Evolutionary conservation across 2,113 vertebrate genomes (phyloP), one percentile per base, ranked within the genome.

Genomic region (Diadophis punctatus): DNA sequence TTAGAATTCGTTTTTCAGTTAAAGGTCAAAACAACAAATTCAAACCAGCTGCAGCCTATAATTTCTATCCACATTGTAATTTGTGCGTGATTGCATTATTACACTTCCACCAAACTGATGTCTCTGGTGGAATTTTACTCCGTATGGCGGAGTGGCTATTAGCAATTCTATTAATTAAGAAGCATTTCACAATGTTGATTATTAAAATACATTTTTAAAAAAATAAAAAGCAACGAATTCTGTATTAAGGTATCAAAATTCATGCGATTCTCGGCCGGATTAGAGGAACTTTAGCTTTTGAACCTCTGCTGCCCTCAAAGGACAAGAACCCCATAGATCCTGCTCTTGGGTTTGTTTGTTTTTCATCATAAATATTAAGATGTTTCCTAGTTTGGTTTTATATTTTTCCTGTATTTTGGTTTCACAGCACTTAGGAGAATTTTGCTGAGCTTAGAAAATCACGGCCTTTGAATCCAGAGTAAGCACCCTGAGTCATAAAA

Each of bases 21-120:
- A 95, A 93, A 96, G 96, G 96, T 96, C 93, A 95, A 46, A 95
- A 86, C 80, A 53, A 93, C 90, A 96, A 93, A 96, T 95, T 96
- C 95, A 95, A 96, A 93, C 53, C 96, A 96, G 95, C 93, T 60
- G 92, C 94, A 90, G 90, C 88, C 90, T 92, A 91, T 96, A 95
- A 95, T 91, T 91, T 90, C 94, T 93, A 95, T 94, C 95, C 86
- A 90, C 48, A 74, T 23, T 90, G 95, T 93, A 95, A 96, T 94
- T 92, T 95, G 95, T 91, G 74, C 92, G 91, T 56, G 68, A 86
- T 93, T 94, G 94, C 96, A 95, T 96, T 95, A 93, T 88, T 94
- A 80, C 68, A 86, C 87, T 96, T 90, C 94, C 93, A 84, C 90
- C 93, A 90, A 95, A 94, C 68, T 52, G 90, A 95, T 95, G 93